Percentiles rank a stretch among this genome's conserved stretches.
Conservation (phyloP, 2,888 invertebrate species). For the Phorcus lineatus region DNA sequence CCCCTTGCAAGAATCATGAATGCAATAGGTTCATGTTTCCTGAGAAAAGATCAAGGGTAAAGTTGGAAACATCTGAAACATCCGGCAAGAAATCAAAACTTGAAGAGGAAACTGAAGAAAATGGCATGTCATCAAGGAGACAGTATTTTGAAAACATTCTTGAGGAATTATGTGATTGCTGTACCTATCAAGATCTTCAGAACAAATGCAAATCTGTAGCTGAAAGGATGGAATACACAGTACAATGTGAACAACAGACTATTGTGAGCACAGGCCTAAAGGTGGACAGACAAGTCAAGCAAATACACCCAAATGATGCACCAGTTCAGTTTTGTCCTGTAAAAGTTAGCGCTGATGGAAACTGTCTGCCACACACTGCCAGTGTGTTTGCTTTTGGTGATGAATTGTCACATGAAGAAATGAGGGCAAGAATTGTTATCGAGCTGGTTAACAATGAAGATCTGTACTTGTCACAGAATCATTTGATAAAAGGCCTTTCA, state of each 20-base stretch:
- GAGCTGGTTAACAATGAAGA: constrained; percentile 24
- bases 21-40: constrained; percentile 26
- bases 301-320: constrained; percentile 31
- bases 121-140: too few relatives aligned
- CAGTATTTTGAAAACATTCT: not conserved
- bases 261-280: constrained; percentile 10
- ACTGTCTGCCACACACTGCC: constrained; percentile 27
- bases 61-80: not conserved
- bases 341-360: constrained; percentile 24
- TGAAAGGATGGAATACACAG: not conserved
- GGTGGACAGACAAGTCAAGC: constrained; percentile 31
- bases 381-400: constrained; percentile 30
- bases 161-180: not conserved
- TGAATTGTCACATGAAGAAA: constrained; percentile 25
- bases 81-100: not conserved
- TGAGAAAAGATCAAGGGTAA: not conserved
- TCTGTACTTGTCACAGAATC: not conserved
- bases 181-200: constrained; percentile 18
- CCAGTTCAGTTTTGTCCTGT: constrained; percentile 27
- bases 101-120: not conserved
- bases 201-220: constrained; percentile 16
- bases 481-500: not conserved
- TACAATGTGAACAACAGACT: not conserved
- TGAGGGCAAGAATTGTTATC: constrained; percentile 33
- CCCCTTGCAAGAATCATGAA: constrained; percentile 24